A percentile compares a stretch with the other conserved stretches of the same genome.
These are phyloP conservation scores for Pocillopora meandrina DNA, from an alignment of 92 coral and sea anemone genomes.

Conservation along the genomic window DNA sequence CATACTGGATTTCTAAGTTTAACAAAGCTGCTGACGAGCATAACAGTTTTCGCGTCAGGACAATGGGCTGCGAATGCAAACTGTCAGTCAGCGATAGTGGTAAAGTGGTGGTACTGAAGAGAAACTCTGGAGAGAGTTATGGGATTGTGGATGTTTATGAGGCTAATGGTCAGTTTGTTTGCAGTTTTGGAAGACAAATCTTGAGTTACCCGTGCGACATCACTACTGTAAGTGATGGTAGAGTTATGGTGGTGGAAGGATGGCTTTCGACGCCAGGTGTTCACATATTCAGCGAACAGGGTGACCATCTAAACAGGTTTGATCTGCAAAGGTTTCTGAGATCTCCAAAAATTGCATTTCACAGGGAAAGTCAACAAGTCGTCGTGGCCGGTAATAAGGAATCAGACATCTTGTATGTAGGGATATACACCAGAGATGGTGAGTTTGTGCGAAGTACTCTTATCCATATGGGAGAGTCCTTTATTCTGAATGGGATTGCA, in stretches of 20 bases:
- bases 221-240: not conserved
- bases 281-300: not conserved
- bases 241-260: not conserved
- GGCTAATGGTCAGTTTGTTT: not conserved
- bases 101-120: not conserved
- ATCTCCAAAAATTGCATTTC: not conserved
- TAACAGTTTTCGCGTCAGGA: not conserved
- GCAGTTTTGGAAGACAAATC: not conserved
- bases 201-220: not conserved
- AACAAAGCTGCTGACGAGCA: not conserved
- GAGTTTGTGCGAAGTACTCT: not conserved
- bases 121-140: not conserved
- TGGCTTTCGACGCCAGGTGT: not conserved
- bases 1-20: not conserved
- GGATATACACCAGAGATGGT: not conserved
- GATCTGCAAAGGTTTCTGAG: not conserved
- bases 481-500: not conserved
- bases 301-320: not conserved
- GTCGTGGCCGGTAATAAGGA: not conserved
- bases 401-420: not conserved
- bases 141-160: not conserved
- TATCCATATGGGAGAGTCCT: not conserved
- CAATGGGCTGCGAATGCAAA: no score
- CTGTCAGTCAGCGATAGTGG: not conserved
- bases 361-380: slow-evolving; percentile 9